phyloP scores from a whole-genome alignment of 1,140 invertebrate species.

The Phymorhynchus buccinoides region DNA sequence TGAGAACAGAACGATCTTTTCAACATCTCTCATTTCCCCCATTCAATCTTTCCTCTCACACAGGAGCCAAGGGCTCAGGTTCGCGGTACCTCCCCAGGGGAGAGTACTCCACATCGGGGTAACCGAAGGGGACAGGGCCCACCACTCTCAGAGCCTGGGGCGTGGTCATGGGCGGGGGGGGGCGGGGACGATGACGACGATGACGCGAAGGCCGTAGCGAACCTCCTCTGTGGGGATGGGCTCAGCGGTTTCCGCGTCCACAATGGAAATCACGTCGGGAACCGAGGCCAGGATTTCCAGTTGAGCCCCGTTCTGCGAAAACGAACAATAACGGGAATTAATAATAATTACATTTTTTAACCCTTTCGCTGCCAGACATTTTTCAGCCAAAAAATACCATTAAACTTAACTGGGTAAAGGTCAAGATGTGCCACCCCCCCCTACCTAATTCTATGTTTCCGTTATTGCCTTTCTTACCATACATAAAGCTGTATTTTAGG shows the following conservation, averaged over 20 bases:
- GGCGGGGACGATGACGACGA: slow-evolving; percentile 59
- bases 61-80: slow-evolving; percentile 16
- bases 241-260: slow-evolving; percentile 64
- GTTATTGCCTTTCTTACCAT: too few relatives aligned
- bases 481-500: too few relatives aligned
- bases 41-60: slow-evolving; percentile 1
- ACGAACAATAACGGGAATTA: too few relatives aligned
- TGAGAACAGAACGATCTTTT: too few relatives aligned
- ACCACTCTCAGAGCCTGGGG: slow-evolving; percentile 59
- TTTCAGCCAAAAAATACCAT: too few relatives aligned
- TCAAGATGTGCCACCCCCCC: too few relatives aligned
- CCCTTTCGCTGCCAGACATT: too few relatives aligned
- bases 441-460: too few relatives aligned
- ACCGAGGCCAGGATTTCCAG: slow-evolving; percentile 52
- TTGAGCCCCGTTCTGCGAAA: slow-evolving; percentile 24
- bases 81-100: slow-evolving; percentile 38
- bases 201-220: slow-evolving; percentile 62
- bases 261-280: slow-evolving; percentile 65
- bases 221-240: slow-evolving; percentile 65
- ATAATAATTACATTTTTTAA: too few relatives aligned
- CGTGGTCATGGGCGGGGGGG: slow-evolving; percentile 51
- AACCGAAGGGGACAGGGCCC: slow-evolving; percentile 66
- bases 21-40: not conserved
- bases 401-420: too few relatives aligned
- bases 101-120: slow-evolving; percentile 48